These are phyloP conservation scores for Eretmocerus hayati DNA, from an alignment of 2,888 invertebrate genomes.

Conservation along the genomic window DNA sequence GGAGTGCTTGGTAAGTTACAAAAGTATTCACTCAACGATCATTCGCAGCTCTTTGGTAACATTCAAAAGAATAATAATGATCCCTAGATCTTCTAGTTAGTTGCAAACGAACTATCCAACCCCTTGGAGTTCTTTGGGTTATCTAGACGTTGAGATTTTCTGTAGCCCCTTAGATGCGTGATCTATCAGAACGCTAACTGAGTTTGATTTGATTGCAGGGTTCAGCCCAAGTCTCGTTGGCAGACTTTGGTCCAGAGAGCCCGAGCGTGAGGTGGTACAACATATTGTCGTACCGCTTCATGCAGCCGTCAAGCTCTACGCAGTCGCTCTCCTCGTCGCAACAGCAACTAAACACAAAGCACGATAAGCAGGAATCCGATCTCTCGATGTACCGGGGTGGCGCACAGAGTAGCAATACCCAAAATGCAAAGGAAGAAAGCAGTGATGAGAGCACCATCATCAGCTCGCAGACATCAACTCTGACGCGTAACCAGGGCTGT, in stretches of 20 bases:
- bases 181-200: too few relatives aligned
- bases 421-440: conserved; percentile 71
- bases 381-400: conserved; percentile 42
- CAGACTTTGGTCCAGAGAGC: conserved; percentile 82
- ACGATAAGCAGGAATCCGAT: conserved; percentile 51
- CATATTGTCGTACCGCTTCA: conserved; percentile 75
- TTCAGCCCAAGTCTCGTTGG: conserved; percentile 90
- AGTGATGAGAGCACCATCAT: conserved; percentile 96
- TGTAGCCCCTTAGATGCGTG: too few relatives aligned
- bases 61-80: too few relatives aligned
- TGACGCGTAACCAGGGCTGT: conserved; percentile 74
- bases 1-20: conserved; percentile 76
- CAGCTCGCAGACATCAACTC: conserved; percentile 91
- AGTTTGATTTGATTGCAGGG: conserved; percentile 57
- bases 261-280: conserved; percentile 91
- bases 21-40: too few relatives aligned
- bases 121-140: too few relatives aligned
- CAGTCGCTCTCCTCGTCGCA: conserved; percentile 20
- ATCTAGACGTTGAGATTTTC: too few relatives aligned
- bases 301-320: conserved; percentile 52
- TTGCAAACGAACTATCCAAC: too few relatives aligned
- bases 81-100: too few relatives aligned
- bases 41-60: too few relatives aligned
- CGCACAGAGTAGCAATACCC: conserved; percentile 31
- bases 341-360: conserved; percentile 28